Base-by-base conservation (phyloP, 2,797 vertebrate species). In the Thalassophryne amazonica region DNA sequence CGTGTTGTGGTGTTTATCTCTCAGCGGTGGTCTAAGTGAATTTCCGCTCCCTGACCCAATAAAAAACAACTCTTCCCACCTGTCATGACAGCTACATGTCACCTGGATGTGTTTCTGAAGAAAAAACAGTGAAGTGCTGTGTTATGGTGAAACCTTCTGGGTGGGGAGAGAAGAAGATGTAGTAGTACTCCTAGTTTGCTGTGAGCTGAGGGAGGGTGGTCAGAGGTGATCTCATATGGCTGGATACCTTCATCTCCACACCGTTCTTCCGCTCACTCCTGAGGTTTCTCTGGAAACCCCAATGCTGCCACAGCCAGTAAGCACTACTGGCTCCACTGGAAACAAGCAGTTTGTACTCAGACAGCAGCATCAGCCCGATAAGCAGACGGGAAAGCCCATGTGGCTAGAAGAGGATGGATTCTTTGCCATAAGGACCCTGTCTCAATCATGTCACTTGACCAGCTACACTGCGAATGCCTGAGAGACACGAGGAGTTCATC, bases 1-100 rank as follows among this genome's bases (percentile, higher is more conserved):
- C 79, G 86, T 89, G 83, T 88, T 89, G 84, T 79, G 85, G 84
- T 82, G 61, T 61, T 68, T 43, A 40, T 81, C 73, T 86, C 51
- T 76, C 56, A 72, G 72, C 56, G 68, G 73, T 65, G 81, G 66
- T 69, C 81, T 69, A 37, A 69, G 48, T 43, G 21, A 70, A 77
- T 57, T 61, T 57, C 75, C 74, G 77, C 69, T 49, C 60, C 56
- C 62, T 48, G 60, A 75, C 63, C 54, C 67, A 31, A 35, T 53
- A 49, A 60, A 73, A 76, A 77, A 57, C 61, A 50, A 55, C 57
- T 28, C 39, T 52, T 42, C 61, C 64, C 47, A 48, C 45, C 49
- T 52, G 37, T 60, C 56, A 57, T 60, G 64, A 75, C 60, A 70
- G 58, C 60, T 52, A 38, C 5, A 54, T 56, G 66, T 73, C 71